Percentiles rank a stretch among this genome's conserved stretches.
Conservation (phyloP, 2,888 invertebrate species). For the Bombylius major region DNA sequence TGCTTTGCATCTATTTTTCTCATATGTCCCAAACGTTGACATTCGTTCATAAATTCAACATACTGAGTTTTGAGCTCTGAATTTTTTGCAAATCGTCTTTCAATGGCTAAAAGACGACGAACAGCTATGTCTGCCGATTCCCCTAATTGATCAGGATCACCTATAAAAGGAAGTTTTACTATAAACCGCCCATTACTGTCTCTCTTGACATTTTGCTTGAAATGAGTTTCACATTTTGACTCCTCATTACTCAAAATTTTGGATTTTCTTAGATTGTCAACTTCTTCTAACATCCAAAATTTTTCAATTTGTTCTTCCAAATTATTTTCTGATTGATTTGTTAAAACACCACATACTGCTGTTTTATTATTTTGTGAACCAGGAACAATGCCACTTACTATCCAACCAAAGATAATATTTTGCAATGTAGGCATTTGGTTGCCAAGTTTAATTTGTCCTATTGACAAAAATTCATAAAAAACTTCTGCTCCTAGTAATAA, state of each 20-base stretch:
- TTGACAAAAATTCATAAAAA: too few relatives aligned
- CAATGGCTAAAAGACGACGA: slow-evolving; percentile 13
- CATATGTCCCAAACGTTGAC: slow-evolving; percentile 16
- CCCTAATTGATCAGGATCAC: slow-evolving; percentile 1
- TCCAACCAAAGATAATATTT: not conserved
- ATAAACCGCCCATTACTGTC: slow-evolving; percentile 11
- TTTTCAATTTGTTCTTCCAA: not conserved
- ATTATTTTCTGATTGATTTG: not conserved
- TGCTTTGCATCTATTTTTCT: not conserved
- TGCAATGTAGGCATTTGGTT: not conserved
- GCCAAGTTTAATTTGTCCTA: not conserved
- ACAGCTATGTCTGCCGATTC: slow-evolving; percentile 3
- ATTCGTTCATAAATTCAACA: slow-evolving; percentile 16
- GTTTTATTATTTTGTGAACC: not conserved
- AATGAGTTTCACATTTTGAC: slow-evolving; percentile 13
- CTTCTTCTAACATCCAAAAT: not conserved
- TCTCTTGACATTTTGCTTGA: slow-evolving; percentile 8
- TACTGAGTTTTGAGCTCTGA: slow-evolving; percentile 12
- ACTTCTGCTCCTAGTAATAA: too few relatives aligned
- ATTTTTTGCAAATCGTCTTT: slow-evolving; percentile 12
- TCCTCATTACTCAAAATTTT: slow-evolving; percentile 4
- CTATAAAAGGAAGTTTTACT: slow-evolving; percentile 14
- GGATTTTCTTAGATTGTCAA: too few relatives aligned
- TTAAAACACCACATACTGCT: not conserved
- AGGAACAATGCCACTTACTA: not conserved